Evolutionary conservation across 2,797 vertebrate species (phyloP).

Genomic region (Anguilla megastoma): DNA sequence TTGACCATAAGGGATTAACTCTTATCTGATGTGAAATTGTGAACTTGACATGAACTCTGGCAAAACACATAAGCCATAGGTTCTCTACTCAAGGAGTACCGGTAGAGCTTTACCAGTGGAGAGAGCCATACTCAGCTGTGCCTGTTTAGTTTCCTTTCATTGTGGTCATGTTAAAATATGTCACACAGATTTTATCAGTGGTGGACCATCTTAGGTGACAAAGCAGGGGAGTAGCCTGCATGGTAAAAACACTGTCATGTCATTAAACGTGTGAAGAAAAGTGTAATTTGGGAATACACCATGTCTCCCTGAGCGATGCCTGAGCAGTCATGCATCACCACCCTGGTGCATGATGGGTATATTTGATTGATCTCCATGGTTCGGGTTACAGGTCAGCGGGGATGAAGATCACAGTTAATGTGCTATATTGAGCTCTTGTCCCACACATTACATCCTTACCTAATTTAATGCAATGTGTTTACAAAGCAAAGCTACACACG

Average conservation of each 20-base stretch:
- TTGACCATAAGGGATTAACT: not conserved
- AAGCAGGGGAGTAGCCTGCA: not conserved
- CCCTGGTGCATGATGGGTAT: not conserved
- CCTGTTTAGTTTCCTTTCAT: not conserved
- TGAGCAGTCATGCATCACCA: not conserved
- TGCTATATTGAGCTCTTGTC: too few relatives aligned
- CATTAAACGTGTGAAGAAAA: not conserved
- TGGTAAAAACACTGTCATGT: not conserved
- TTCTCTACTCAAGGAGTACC: not conserved
- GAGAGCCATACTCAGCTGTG: not conserved
- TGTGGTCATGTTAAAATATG: not conserved
- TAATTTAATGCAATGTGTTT: not conserved
- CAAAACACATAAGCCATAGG: not conserved
- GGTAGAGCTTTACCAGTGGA: not conserved
- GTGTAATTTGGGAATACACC: not conserved
- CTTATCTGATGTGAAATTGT: not conserved
- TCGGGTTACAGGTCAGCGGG: not conserved
- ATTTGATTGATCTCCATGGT: not conserved
- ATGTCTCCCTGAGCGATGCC: not conserved
- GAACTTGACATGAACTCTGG: constrained; percentile 19
- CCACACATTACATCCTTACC: too few relatives aligned
- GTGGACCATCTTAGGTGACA: not conserved
- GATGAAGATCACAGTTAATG: not conserved
- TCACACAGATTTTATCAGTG: not conserved
- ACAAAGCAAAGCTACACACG: not conserved